These are phyloP conservation scores for Aleiodes testaceus DNA, from an alignment of 2,888 invertebrate genomes.

Conservation along the genomic window DNA sequence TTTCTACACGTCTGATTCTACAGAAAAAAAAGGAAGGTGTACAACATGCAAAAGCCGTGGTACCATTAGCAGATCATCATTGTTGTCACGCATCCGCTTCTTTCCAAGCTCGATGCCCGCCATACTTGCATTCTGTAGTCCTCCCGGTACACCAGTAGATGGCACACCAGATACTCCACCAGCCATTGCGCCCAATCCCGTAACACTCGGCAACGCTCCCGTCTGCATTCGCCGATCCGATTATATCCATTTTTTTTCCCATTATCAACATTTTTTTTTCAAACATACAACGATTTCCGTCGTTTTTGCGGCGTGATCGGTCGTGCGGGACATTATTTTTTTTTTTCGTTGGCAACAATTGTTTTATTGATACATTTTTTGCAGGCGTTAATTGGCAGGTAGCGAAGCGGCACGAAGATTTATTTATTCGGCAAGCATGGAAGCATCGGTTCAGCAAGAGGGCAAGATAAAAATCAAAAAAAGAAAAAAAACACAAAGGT, in stretches of 20 bases:
- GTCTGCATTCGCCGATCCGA: conserved; percentile 61
- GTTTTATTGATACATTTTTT: conserved; percentile 41
- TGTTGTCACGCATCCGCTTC: conserved; percentile 93
- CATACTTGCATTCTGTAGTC: conserved; percentile 81
- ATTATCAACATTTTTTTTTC: no score
- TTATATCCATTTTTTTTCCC: conserved; percentile 28
- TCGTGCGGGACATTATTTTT: conserved; percentile 50
- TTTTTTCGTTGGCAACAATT: conserved; percentile 54
- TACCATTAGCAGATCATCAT: conserved; percentile 96
- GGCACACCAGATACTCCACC: conserved; percentile 70
- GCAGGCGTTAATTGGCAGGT: conserved; percentile 73
- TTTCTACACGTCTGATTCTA: background rate
- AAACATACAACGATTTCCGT: conserved; percentile 25
- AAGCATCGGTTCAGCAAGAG: conserved; percentile 73
- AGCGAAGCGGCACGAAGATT: conserved; percentile 72
- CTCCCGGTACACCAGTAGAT: conserved; percentile 76
- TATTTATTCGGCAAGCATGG: conserved; percentile 71
- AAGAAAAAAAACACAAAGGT: conserved; percentile 69
- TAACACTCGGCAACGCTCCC: conserved; percentile 68
- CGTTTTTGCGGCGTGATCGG: conserved; percentile 55
- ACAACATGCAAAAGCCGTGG: conserved; percentile 76
- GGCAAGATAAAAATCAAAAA: conserved; percentile 73
- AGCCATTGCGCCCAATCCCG: conserved; percentile 69
- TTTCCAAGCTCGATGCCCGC: conserved; percentile 91
- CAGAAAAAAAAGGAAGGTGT: conserved; percentile 64